A percentile compares a stretch with the other conserved stretches of the same genome.
Conservation (phyloP, 2,888 invertebrate species). For the Nesidiocoris tenuis region DNA sequence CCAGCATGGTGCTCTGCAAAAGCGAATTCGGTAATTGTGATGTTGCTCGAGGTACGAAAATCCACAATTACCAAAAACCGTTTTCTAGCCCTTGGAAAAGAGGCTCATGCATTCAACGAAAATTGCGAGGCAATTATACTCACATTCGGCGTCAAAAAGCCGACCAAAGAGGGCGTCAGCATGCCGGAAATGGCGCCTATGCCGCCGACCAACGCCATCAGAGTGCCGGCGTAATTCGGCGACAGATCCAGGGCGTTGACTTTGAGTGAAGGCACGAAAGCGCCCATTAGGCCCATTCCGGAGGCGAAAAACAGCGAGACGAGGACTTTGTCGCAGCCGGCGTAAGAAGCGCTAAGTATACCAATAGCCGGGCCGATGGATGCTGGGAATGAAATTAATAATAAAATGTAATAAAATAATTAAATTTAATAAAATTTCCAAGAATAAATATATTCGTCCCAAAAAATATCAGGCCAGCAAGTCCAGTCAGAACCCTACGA, state of each 20-base stretch:
- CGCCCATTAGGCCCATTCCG: constrained; percentile 69
- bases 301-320: constrained; percentile 66
- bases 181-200: constrained; percentile 65
- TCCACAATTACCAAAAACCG: too few relatives aligned
- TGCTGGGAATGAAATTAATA: constrained; percentile 49
- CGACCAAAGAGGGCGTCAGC: constrained; percentile 63
- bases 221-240: constrained; percentile 66
- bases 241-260: constrained; percentile 68
- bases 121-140: too few relatives aligned
- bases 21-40: too few relatives aligned
- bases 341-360: constrained; percentile 51
- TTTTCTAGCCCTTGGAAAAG: too few relatives aligned
- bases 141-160: constrained; percentile 61
- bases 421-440: too few relatives aligned
- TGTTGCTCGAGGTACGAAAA: too few relatives aligned
- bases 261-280: constrained; percentile 70
- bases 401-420: too few relatives aligned
- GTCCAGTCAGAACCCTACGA: too few relatives aligned
- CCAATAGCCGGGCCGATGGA: constrained; percentile 51
- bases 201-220: constrained; percentile 66
- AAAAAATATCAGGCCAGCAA: too few relatives aligned
- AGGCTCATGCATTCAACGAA: too few relatives aligned
- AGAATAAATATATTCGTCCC: too few relatives aligned
- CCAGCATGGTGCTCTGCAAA: constrained; percentile 55
- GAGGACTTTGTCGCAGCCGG: constrained; percentile 62